Percentiles rank a stretch among this genome's conserved stretches.
These are phyloP conservation scores for Erynnis tages DNA, from an alignment of 2,888 invertebrate genomes.

Conservation along the genomic window DNA sequence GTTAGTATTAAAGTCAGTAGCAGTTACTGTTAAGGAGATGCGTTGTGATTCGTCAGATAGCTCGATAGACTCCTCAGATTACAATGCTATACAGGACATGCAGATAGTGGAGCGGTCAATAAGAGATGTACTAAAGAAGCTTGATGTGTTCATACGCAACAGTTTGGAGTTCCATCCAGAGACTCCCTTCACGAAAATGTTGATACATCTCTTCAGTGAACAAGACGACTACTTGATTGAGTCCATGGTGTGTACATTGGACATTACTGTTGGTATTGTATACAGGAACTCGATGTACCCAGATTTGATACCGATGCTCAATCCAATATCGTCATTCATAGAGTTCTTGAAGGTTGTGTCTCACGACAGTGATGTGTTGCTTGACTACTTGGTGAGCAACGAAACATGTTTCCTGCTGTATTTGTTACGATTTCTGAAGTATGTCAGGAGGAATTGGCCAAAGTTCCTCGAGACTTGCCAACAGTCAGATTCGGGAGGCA, in stretches of 20 bases:
- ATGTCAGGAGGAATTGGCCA: conserved; percentile 90
- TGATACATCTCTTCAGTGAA: conserved; percentile 93
- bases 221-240: conserved; percentile 96
- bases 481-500: conserved; percentile 78
- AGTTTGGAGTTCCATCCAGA: conserved; percentile 93
- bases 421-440: conserved; percentile 91
- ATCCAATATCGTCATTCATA: conserved; percentile 92
- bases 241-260: conserved; percentile 94
- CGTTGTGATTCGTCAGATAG: conserved; percentile 93
- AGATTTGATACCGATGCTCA: conserved; percentile 90
- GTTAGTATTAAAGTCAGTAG: conserved; percentile 93
- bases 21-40: conserved; percentile 94
- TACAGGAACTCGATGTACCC: conserved; percentile 91
- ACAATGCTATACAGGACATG: conserved; percentile 94
- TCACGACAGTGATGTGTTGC: conserved; percentile 88
- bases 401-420: conserved; percentile 95
- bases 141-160: conserved; percentile 91
- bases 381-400: conserved; percentile 93
- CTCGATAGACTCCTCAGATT: conserved; percentile 91
- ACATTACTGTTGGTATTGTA: conserved; percentile 92
- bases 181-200: conserved; percentile 92
- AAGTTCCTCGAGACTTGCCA: conserved; percentile 91
- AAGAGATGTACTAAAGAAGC: conserved; percentile 89
- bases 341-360: conserved; percentile 92
- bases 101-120: conserved; percentile 93